Evolutionary conservation across 2,113 vertebrate genomes (phyloP), one percentile per base, ranked within the genome.

Genomic region (Microtus pennsylvanicus): DNA sequence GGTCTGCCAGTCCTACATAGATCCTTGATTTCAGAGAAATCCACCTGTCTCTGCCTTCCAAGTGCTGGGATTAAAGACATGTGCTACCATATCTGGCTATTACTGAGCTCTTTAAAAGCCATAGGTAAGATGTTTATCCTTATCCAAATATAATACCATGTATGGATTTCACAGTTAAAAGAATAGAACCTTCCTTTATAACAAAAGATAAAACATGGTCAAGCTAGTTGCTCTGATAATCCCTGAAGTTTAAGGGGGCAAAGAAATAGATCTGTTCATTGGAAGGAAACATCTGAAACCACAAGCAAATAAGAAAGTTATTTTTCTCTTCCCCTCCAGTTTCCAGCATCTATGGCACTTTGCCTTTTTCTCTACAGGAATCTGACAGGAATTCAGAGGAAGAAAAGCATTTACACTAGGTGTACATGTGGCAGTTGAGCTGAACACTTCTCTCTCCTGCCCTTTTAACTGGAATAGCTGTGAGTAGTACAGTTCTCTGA

Each of bases 251-350:
- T 82, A 63, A n/a, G 58, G n/a, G 81, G 12, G 35, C 63, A 42
- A 87, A 74, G 47, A 89, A 96, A 61, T 42, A 95, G 58, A 92
- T 47, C 81, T 93, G 30, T 50, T 96, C 28, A 81, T 33, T 85
- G 63, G 78, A 75, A 96, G 61, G 61, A 77, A 85, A 38, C 80
- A 28, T 72, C 33, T 89, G 30, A 93, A 88, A 67, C 3, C 65
- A 47, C 3, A 72, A 55, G 47, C 45, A 76, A 65, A 24, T 30
- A 67, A 88, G 22, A 35, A 33, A 88, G 67, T 30, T 86, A 33
- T 47, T 13, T 6, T 35, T 3, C 21, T 9, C 2, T 19, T 21
- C 5, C 19, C 21, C 24, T n/a, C 33, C 26, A 26, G 74, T 50
- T n/a, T 28, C 52, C 6, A 94, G 58, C 12, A 35, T 13, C 63